Evolutionary conservation across 2,888 invertebrate species (phyloP), one percentile per base, ranked within the genome.

Genomic region (Cremastinae sp.): DNA sequence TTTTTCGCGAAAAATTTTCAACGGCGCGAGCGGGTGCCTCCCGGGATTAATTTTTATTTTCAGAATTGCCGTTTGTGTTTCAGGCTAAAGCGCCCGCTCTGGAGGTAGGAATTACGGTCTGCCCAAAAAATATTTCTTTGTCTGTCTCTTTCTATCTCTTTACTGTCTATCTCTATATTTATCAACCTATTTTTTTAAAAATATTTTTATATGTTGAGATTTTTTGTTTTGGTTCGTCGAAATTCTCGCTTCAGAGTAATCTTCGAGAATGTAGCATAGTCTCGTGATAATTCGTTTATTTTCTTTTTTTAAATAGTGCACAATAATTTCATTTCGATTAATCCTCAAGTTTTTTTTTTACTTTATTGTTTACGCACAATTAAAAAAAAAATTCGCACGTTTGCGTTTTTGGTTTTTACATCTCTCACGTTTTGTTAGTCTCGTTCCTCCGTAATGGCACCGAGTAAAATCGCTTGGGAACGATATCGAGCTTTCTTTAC

Each of bases 21-120:
- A 12, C 35, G 55, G 71, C 59, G 73, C 69, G 58, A 47, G 68
- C 68, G 55, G 75, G 55, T 43, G 12, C 8, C 43, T 22, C 56
- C 10, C 43, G 65, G 53, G 47, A 16, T 47, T 35, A 53, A 47
- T 69, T 64, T 75, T 82, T 81, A 80, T 84, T 86, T 86, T 87
- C 87, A 87, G 85, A 82, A 85, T 84, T 88, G 84, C 85, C 86
- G 83, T 88, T 88, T 88, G 88, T 88, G 88, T 88, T 88, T 88
- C 88, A 88, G 88, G 86, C 88, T 84, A 88, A 88, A 88, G 82
- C 87, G 79, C 87, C 88, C 86, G 85, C 85, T 84, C 86, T 87
- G 85, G 88, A 88, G 88, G 88, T 88, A 88, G 85, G 88, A 88
- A 84, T 86, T 83, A 85, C 83, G 79, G 82, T 86, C 83, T 83